Percentiles rank a stretch among this genome's conserved stretches.
phyloP scores from a whole-genome alignment of 1,140 invertebrate genomes.

The Leptestheria dahalacensis region DNA sequence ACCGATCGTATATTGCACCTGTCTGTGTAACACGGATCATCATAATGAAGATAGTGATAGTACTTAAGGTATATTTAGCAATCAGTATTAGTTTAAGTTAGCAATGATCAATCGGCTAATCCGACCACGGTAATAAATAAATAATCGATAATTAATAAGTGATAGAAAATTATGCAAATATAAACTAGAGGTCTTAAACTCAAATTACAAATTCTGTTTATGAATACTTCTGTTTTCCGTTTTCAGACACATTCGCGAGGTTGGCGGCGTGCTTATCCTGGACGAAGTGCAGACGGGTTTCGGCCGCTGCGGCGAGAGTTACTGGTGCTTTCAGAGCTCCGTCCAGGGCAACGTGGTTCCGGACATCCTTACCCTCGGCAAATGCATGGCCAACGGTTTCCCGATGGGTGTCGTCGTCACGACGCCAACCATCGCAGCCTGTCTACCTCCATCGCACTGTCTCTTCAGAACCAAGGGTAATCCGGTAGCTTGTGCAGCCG shows the following conservation, averaged over 20 bases:
- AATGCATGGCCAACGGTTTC: slow-evolving; percentile 48
- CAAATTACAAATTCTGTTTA: no score
- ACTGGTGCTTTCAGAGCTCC: slow-evolving; percentile 36
- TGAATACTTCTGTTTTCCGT: neutral
- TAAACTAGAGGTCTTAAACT: no score
- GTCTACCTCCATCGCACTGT: slow-evolving; percentile 24
- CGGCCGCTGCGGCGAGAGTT: slow-evolving; percentile 39
- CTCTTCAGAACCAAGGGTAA: slow-evolving; percentile 29
- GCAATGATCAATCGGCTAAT: no score
- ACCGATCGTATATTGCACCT: no score
- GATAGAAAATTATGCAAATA: no score
- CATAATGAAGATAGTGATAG: no score
- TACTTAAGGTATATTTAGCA: no score
- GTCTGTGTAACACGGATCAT: no score
- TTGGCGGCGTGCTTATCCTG: slow-evolving; percentile 42
- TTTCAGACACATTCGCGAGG: slow-evolving; percentile 30
- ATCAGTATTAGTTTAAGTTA: no score
- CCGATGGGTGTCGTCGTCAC: slow-evolving; percentile 45
- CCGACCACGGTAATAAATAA: no score
- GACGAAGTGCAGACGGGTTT: slow-evolving; percentile 50
- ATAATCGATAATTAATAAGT: no score
- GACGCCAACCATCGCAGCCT: slow-evolving; percentile 35
- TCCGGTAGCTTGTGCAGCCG: slow-evolving; percentile 22
- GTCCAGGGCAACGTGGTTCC: slow-evolving; percentile 33
- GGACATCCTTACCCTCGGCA: slow-evolving; percentile 34